Base-by-base conservation (phyloP, 2,888 invertebrate species). In the Drosophila sordidula region DNA sequence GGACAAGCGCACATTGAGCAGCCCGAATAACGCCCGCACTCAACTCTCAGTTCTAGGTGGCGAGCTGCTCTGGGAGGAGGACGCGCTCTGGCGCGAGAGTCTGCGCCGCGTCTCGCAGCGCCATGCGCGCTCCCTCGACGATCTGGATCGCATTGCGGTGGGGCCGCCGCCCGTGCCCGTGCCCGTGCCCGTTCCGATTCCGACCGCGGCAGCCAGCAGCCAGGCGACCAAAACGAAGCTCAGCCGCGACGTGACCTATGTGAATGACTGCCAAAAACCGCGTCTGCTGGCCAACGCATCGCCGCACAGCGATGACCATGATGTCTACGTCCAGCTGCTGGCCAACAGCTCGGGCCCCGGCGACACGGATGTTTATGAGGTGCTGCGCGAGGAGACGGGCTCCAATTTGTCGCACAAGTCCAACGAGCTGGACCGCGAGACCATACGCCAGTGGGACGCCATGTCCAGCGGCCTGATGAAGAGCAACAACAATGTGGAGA, bases 391-490 rank as follows among this genome's bases (percentile, higher is more conserved):
- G 52, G 92, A 92, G 49, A 90, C 88, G 5, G 88, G 86, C 44
- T 85, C 90, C 6, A 90, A 89, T 71, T 82, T 91, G 29, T 92
- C 92, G 1, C 90, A 93, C 84, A 92, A 93, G 72, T 93, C 93
- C 55, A 93, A 94, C 83, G 95, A 95, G 91, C 95, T 97, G 87
- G 97, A 97, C 93, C 95, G 97, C 85, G 97, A 97, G 93, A 97
- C 96, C 81, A 94, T 97, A 82, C 94, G 97, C 55, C 97, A 97
- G 90, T 97, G 97, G 97, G 97, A 97, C 93, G 94, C 97, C 87
- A 94, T 97, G 95, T 97, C 97, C 67, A 97, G 97, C 93, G 97
- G 95, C 75, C 93, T 95, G 82, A 94, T 95, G 94, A 95, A 93
- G 79, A 93, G 64, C 51, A 78, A 93, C 75, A 84, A 87, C 18